Percentiles rank a stretch among this genome's conserved stretches.
Conservation (phyloP, 1,140 invertebrate species). For the Brevipalpus yothersi region DNA sequence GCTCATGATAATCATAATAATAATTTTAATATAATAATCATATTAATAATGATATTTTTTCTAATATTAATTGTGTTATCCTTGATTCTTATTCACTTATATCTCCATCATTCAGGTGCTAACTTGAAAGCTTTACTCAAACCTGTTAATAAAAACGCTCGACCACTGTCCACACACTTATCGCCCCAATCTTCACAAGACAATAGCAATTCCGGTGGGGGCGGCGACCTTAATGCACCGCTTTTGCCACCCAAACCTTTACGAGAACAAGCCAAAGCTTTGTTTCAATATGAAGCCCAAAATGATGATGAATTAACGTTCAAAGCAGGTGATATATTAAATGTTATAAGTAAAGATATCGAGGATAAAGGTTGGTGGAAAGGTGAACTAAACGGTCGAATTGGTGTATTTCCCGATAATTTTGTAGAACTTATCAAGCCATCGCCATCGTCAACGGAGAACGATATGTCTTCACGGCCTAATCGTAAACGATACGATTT, state of each 20-base stretch:
- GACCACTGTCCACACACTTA: neutral
- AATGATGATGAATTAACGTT: slow-evolving; percentile 83
- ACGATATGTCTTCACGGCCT: neutral
- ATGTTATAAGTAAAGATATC: slow-evolving; percentile 54
- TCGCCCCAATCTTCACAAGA: neutral
- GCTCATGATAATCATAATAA: too few relatives aligned
- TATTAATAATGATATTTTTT: too few relatives aligned
- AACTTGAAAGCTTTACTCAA: neutral
- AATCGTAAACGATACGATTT: too few relatives aligned
- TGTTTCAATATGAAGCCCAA: slow-evolving; percentile 54
- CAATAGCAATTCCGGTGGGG: neutral
- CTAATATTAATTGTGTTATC: too few relatives aligned
- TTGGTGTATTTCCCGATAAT: slow-evolving; percentile 90
- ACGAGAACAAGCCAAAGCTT: slow-evolving; percentile 49
- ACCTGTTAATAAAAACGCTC: neutral
- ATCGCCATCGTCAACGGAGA: neutral
- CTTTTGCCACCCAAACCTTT: slow-evolving; percentile 29
- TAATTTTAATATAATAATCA: too few relatives aligned
- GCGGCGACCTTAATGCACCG: slow-evolving; percentile 26
- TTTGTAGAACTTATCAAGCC: slow-evolving; percentile 46
- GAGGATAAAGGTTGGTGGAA: slow-evolving; percentile 92
- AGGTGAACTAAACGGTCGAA: slow-evolving; percentile 61
- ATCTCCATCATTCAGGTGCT: neutral
- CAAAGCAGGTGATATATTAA: slow-evolving; percentile 66
- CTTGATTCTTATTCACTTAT: too few relatives aligned